These are phyloP conservation scores for Pelodiscus sinensis DNA, from an alignment of 2,113 vertebrate genomes.

Conservation along the genomic window DNA sequence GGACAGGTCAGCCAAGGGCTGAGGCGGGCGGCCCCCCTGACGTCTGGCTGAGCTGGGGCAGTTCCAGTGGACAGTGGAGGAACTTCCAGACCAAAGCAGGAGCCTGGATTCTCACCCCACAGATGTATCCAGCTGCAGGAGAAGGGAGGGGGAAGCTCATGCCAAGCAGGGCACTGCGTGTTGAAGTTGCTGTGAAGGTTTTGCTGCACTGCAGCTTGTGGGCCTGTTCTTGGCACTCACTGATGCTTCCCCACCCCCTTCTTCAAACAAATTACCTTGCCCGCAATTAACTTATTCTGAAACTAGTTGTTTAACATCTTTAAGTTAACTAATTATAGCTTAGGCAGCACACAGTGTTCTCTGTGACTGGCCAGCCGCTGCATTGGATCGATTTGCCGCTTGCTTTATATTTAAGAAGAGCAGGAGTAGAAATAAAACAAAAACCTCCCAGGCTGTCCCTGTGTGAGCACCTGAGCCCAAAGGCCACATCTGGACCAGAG, in stretches of 20 bases:
- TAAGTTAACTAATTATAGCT: neutral
- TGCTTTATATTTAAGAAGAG: neutral
- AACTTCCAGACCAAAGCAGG: neutral
- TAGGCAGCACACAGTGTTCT: neutral
- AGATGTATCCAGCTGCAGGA: neutral
- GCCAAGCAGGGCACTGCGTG: neutral
- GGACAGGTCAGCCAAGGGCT: neutral
- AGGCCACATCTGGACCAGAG: no score
- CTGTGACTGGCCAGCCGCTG: neutral
- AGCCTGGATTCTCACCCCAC: neutral
- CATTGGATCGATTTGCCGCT: neutral
- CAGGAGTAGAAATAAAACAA: neutral
- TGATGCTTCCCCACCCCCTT: neutral
- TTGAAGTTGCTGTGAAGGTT: neutral
- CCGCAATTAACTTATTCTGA: neutral
- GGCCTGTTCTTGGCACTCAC: neutral
- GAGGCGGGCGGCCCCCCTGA: neutral
- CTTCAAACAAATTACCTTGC: neutral
- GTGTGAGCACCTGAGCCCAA: neutral
- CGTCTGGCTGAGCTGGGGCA: neutral
- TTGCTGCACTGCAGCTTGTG: no score
- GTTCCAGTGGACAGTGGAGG: no score
- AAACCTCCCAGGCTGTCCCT: neutral
- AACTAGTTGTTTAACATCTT: neutral
- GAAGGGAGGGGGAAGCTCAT: neutral